phyloP scores from a whole-genome alignment of 2,888 invertebrate genomes.

The Yponomeuta evonymella region DNA sequence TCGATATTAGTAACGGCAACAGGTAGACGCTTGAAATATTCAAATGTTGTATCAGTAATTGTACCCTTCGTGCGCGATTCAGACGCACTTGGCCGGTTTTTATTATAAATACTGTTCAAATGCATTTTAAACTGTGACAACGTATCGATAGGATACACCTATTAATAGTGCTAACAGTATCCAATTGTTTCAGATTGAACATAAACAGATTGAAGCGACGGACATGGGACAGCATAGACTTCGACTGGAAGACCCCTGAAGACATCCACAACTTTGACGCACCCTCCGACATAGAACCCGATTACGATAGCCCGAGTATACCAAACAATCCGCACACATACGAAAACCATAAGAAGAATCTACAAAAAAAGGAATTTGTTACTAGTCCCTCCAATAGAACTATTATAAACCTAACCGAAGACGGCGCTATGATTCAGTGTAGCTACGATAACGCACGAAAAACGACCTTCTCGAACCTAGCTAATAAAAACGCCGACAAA shows the following conservation, averaged over 20 bases:
- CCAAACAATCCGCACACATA: conserved; percentile 66
- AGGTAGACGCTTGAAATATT: too few relatives aligned
- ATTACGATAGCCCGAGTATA: conserved; percentile 66
- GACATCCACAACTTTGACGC: conserved; percentile 67
- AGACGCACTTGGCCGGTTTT: too few relatives aligned
- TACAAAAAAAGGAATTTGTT: conserved; percentile 49
- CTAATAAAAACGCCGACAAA: conserved; percentile 53
- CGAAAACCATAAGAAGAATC: conserved; percentile 54
- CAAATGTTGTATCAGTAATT: too few relatives aligned
- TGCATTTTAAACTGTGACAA: too few relatives aligned
- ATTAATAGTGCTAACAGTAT: too few relatives aligned
- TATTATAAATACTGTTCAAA: too few relatives aligned
- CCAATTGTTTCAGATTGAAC: conserved; percentile 50
- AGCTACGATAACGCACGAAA: conserved; percentile 69
- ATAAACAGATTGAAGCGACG: conserved; percentile 65
- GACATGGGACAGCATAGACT: conserved; percentile 79
- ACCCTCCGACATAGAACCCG: conserved; percentile 68
- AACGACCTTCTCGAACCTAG: conserved; percentile 48
- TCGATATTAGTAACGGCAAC: too few relatives aligned
- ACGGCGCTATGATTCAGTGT: conserved; percentile 82
- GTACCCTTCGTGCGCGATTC: too few relatives aligned
- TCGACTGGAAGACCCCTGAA: conserved; percentile 68
- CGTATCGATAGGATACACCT: too few relatives aligned
- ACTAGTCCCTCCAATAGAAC: conserved; percentile 79
- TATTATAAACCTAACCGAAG: conserved; percentile 83